Evolutionary conservation across 2,797 vertebrate species (phyloP).

Genomic region (Sebastes ruberrimus): DNA sequence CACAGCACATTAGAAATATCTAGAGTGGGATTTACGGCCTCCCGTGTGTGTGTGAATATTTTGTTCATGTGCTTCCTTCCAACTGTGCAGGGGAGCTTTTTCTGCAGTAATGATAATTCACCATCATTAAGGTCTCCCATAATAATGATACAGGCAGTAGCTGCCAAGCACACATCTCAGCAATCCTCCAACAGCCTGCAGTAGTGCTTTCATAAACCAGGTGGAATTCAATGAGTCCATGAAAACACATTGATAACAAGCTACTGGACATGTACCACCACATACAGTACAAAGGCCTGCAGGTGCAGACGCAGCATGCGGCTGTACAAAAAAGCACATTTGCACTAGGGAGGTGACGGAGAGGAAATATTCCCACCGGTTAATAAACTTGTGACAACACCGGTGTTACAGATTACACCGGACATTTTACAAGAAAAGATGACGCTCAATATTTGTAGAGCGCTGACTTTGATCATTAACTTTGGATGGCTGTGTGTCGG

Average conservation of each 20-base stretch:
- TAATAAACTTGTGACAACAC: too few relatives aligned
- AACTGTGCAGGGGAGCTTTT: constrained; percentile 34
- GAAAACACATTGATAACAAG: constrained; percentile 10
- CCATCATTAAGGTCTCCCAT: constrained; percentile 56
- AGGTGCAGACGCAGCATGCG: constrained; percentile 3
- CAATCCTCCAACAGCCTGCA: constrained; percentile 34
- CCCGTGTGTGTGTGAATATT: constrained; percentile 13
- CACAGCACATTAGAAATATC: constrained; percentile 33
- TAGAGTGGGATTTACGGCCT: constrained; percentile 46
- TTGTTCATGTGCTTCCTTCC: constrained; percentile 42
- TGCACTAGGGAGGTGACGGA: neutral
- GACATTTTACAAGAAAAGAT: too few relatives aligned
- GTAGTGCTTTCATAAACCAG: constrained; percentile 28
- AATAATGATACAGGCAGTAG: constrained; percentile 50
- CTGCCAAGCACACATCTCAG: constrained; percentile 40
- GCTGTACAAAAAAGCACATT: neutral
- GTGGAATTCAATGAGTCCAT: constrained; percentile 8
- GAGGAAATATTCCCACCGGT: too few relatives aligned
- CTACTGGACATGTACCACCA: neutral
- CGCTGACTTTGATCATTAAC: too few relatives aligned
- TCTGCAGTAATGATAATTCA: constrained; percentile 67
- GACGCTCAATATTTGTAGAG: too few relatives aligned
- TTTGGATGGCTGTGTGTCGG: too few relatives aligned
- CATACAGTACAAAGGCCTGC: neutral
- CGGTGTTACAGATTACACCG: too few relatives aligned